Conservation (phyloP, 2,888 invertebrate species). For the Cantharis flavilabris region DNA sequence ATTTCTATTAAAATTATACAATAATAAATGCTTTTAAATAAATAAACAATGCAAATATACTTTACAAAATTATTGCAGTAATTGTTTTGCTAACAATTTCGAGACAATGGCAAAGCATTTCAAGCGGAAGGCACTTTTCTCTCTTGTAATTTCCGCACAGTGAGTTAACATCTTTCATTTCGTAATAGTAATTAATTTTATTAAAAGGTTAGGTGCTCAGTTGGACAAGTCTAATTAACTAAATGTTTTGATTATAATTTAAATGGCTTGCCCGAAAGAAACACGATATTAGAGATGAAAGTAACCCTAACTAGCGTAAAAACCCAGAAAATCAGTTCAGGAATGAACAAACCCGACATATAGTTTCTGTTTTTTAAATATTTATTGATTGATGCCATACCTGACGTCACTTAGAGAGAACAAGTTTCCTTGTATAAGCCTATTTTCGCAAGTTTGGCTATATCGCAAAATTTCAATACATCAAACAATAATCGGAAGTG, state of each 20-base stretch:
- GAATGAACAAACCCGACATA: not conserved
- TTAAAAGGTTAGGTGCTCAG: slow-evolving; percentile 11
- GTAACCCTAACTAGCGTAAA: not conserved
- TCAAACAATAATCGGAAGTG: slow-evolving; percentile 17
- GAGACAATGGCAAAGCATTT: slow-evolving; percentile 6
- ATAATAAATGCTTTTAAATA: not conserved
- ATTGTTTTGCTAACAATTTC: slow-evolving; percentile 5
- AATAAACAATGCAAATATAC: not conserved
- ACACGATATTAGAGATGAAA: not conserved
- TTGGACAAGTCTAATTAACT: not conserved
- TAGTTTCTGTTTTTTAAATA: too few species aligned
- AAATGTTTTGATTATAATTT: not conserved
- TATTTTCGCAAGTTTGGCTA: not conserved
- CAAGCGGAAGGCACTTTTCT: slow-evolving; percentile 7
- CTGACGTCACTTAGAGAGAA: not conserved
- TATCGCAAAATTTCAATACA: slow-evolving; percentile 3
- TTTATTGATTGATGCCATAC: not conserved
- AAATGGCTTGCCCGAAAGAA: not conserved
- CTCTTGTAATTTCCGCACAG: slow-evolving; percentile 12
- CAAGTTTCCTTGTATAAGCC: not conserved
- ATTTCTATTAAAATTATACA: not conserved
- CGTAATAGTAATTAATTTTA: slow-evolving; percentile 16
- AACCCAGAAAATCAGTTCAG: not conserved
- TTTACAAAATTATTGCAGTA: slow-evolving; percentile 6
- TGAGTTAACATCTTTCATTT: slow-evolving; percentile 10